Evolutionary conservation across 2,113 vertebrate genomes (phyloP).

Genomic region (Triplophysa dalaica): DNA sequence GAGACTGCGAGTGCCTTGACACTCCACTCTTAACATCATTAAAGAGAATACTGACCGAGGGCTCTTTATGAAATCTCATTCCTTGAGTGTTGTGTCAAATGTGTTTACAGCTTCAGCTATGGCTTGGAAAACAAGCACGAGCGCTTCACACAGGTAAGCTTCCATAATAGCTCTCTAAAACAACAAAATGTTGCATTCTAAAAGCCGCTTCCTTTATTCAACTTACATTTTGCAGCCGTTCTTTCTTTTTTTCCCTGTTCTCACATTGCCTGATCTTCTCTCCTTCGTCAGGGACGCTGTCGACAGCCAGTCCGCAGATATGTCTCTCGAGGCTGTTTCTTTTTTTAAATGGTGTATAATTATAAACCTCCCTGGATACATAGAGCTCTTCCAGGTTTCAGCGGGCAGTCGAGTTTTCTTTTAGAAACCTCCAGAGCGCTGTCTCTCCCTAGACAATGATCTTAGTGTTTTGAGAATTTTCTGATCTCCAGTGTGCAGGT

Average conservation of each 20-base stretch:
- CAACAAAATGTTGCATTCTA: constrained; percentile 5
- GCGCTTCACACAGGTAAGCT: background rate
- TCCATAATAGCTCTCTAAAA: constrained; percentile 10
- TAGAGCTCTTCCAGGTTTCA: constrained; percentile 51
- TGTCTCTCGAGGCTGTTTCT: constrained; percentile 58
- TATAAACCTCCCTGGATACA: constrained; percentile 62
- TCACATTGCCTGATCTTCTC: constrained; percentile 44
- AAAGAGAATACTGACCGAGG: constrained; percentile 32
- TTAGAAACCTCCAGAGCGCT: constrained; percentile 33
- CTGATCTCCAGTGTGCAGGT: background rate
- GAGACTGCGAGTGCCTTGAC: constrained; percentile 39
- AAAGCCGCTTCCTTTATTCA: constrained; percentile 24
- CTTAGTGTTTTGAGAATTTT: constrained; percentile 24
- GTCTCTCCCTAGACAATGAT: constrained; percentile 30
- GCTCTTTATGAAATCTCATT: constrained; percentile 35
- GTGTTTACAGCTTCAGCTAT: constrained; percentile 32
- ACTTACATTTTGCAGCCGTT: constrained; percentile 48
- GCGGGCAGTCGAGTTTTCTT: constrained; percentile 43
- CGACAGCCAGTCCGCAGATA: constrained; percentile 51
- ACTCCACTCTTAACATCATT: constrained; percentile 38
- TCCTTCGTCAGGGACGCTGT: constrained; percentile 53
- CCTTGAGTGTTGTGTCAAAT: constrained; percentile 16
- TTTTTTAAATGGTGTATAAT: constrained; percentile 73
- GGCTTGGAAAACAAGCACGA: constrained; percentile 6
- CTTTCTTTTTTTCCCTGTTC: constrained; percentile 37